These are phyloP conservation scores for Holothuria scabra DNA, from an alignment of 53 echinoderm and acorn worm species.

Conservation along the genomic window DNA sequence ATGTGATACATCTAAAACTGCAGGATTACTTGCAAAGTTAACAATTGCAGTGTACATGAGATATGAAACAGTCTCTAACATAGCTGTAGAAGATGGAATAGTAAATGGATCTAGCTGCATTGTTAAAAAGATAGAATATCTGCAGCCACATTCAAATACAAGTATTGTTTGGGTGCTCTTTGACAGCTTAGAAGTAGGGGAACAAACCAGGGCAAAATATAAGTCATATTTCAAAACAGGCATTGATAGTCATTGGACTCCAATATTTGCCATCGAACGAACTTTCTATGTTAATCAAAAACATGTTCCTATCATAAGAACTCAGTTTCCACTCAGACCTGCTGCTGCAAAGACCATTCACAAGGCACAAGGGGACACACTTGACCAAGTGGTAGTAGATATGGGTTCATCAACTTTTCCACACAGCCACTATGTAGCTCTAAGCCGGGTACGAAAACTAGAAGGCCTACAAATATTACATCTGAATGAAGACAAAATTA, in stretches of 20 bases:
- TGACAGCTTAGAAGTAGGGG: background rate
- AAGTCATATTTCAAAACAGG: background rate
- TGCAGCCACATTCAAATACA: background rate
- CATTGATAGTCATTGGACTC: background rate
- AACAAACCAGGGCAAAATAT: background rate
- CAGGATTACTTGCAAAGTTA: background rate
- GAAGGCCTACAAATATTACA: constrained; percentile 21
- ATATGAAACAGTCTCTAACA: constrained; percentile 15
- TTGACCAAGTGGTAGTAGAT: constrained; percentile 36
- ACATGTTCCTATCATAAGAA: background rate
- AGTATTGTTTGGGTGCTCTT: constrained; percentile 33
- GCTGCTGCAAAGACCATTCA: background rate
- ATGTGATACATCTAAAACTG: background rate
- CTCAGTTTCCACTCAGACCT: background rate
- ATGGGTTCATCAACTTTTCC: constrained; percentile 38
- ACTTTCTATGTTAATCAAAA: background rate
- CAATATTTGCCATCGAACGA: background rate
- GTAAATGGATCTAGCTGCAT: background rate
- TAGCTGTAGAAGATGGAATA: constrained; percentile 8
- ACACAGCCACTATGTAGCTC: constrained; percentile 60
- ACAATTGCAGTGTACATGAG: background rate
- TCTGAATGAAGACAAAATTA: background rate
- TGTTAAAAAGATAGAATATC: background rate
- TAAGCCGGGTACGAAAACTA: constrained; percentile 43
- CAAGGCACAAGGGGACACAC: background rate